Percentiles rank a stretch among this genome's conserved stretches.
These are phyloP conservation scores for Priocnemis perturbator DNA, from an alignment of 2,888 invertebrate species.

Conservation along the genomic window DNA sequence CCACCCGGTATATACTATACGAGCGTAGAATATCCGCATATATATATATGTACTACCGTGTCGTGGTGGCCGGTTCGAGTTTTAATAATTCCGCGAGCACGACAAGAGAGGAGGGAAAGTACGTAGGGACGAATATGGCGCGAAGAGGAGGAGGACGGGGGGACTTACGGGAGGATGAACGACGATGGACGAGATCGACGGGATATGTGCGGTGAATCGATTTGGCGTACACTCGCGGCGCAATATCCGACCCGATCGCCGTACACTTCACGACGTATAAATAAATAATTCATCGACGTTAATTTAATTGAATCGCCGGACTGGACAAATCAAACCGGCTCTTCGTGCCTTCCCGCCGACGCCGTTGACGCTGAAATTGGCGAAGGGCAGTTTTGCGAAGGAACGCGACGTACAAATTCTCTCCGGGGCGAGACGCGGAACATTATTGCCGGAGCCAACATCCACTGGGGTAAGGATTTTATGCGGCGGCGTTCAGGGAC, in stretches of 20 bases:
- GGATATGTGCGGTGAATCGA: constrained; percentile 48
- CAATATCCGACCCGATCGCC: constrained; percentile 51
- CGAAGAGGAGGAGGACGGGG: not conserved
- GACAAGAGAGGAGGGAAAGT: constrained; percentile 48
- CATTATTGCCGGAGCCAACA: not conserved
- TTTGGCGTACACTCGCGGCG: constrained; percentile 44
- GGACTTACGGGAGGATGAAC: constrained; percentile 10
- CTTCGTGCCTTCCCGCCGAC: not conserved
- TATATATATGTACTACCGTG: constrained; percentile 40
- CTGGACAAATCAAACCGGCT: constrained; percentile 13
- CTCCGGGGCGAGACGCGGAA: not conserved
- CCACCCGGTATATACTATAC: constrained; percentile 57
- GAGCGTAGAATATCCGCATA: constrained; percentile 36
- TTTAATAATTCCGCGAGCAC: constrained; percentile 67
- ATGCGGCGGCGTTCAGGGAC: not conserved
- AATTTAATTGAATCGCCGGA: constrained; percentile 52
- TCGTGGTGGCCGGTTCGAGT: constrained; percentile 60
- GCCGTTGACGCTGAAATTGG: not conserved
- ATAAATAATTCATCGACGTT: constrained; percentile 63
- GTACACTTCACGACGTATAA: constrained; percentile 28
- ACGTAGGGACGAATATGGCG: constrained; percentile 15
- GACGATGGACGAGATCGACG: constrained; percentile 12
- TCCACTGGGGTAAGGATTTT: not conserved
- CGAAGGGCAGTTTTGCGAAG: too few relatives aligned
- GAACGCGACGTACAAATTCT: not conserved